Base-by-base conservation (phyloP, 2,888 invertebrate species). In the Pharmacophagus antenor region DNA sequence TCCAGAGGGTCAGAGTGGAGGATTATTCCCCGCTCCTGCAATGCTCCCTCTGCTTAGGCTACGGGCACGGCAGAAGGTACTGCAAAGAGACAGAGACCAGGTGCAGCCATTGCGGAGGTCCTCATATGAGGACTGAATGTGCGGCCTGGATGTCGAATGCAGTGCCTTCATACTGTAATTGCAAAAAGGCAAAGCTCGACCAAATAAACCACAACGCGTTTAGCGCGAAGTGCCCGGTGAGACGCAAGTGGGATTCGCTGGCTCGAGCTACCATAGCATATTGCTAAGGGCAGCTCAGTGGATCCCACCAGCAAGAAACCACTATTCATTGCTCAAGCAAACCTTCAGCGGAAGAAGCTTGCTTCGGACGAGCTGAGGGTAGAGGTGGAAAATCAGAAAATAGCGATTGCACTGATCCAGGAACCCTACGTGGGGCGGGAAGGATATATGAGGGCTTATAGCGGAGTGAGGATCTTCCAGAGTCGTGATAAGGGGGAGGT, bases 91-190 rank as follows among this genome's bases (percentile, higher is more conserved):
- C 7, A 0, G 17, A 5, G 8, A 17, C 12, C 17, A 3, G 42
- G 3, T 46, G 46, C 10, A 46, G 46, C 18, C 46, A 46, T 18
- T 46, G 46, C 20, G 46, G 46, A 1, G 46, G 46, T 20, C 46
- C 20, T 6, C 46, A 46, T 20, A 15, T 46, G 10, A 18, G 18
- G 2, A 20, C 20, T 1, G 46, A 46, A 20, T 46, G 46, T 46
- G 6, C 46, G 2, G 46, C 18, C 7, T 20, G 46, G 46, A 18
- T 20, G 0, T 18, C 46, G 1, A 20, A 20, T 0, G 20, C 18
- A 20, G 10, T 20, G 1, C 46, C 46, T 2, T 6, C 18, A 6
- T 46, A 20, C 6, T 7, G 46, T 2, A 46, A 46, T 20, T 46
- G 46, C 12, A 2, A 4, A 20, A 18, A 8, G 20, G 46, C 46